A percentile compares a stretch with the other conserved stretches of the same genome.
Conservation (phyloP, 2,113 vertebrate genomes). For the Paradoxurus hermaphroditus region DNA sequence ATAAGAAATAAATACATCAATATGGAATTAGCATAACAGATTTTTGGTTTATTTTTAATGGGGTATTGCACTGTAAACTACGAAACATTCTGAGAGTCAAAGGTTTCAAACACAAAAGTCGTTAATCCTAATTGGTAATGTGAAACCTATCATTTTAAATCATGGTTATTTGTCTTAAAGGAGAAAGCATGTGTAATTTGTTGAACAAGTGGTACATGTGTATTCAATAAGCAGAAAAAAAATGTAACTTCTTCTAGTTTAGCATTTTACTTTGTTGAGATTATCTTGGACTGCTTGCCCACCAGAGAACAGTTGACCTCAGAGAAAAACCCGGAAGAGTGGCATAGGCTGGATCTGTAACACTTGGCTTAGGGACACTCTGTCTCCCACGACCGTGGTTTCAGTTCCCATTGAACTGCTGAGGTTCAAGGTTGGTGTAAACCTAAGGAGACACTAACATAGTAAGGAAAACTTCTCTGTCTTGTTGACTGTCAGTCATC, state of each 20-base stretch:
- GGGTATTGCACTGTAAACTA: background rate
- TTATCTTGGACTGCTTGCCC: background rate
- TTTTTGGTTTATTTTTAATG: background rate
- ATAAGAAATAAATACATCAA: conserved; percentile 51
- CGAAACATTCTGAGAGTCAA: background rate
- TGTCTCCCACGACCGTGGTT: background rate
- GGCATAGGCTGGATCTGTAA: background rate
- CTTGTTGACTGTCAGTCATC: background rate
- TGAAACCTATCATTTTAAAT: background rate
- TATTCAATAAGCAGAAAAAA: background rate
- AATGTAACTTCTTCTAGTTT: background rate
- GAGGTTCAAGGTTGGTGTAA: background rate
- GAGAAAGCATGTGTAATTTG: background rate
- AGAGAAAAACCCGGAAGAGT: background rate
- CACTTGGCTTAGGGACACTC: background rate
- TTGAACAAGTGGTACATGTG: background rate
- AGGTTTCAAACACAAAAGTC: background rate
- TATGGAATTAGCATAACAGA: background rate
- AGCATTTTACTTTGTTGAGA: background rate
- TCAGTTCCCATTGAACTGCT: background rate
- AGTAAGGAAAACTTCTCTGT: background rate
- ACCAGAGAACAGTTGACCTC: background rate
- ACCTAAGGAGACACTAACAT: background rate
- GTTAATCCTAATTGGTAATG: background rate
- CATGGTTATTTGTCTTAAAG: background rate